Conservation (phyloP, 2,888 invertebrate species). For the Drosophila antonietae region DNA sequence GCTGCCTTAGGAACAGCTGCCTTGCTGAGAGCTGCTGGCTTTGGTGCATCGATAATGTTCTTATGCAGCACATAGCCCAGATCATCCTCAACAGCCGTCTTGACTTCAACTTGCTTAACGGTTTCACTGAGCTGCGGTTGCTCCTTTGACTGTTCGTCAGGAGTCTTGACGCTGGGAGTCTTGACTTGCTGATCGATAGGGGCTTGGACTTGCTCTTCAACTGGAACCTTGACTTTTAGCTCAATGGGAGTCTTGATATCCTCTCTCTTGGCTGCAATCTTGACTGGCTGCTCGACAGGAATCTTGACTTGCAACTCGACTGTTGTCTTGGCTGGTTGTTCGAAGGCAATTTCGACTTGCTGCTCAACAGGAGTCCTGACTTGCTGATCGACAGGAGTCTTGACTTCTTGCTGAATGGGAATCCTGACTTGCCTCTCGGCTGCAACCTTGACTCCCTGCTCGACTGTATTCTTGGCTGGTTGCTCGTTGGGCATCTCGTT, state of each 20-base stretch:
- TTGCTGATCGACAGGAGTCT: not conserved
- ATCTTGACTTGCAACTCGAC: not conserved
- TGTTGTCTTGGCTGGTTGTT: not conserved
- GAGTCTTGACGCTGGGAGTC: too few species aligned
- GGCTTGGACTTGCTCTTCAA: not conserved
- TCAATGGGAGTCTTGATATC: not conserved
- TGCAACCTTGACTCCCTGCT: not conserved
- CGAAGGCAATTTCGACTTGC: not conserved
- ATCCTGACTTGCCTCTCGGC: too few species aligned
- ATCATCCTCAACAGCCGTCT: conserved; percentile 53
- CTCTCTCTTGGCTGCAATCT: not conserved
- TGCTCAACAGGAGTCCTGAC: not conserved
- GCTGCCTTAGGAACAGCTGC: conserved; percentile 14
- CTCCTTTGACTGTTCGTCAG: not conserved
- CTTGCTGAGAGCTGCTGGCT: conserved; percentile 15
- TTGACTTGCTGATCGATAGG: not conserved
- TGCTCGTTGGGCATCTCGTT: not conserved
- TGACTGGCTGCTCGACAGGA: not conserved
- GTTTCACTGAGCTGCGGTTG: not conserved
- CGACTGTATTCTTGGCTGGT: not conserved
- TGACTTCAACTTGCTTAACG: not conserved
- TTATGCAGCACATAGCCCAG: conserved; percentile 79
- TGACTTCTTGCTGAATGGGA: not conserved
- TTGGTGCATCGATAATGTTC: conserved; percentile 66
- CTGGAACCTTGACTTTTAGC: not conserved